Evolutionary conservation across 2,888 invertebrate species (phyloP), one percentile per base, ranked within the genome.

Genomic region (Thecophora atra): DNA sequence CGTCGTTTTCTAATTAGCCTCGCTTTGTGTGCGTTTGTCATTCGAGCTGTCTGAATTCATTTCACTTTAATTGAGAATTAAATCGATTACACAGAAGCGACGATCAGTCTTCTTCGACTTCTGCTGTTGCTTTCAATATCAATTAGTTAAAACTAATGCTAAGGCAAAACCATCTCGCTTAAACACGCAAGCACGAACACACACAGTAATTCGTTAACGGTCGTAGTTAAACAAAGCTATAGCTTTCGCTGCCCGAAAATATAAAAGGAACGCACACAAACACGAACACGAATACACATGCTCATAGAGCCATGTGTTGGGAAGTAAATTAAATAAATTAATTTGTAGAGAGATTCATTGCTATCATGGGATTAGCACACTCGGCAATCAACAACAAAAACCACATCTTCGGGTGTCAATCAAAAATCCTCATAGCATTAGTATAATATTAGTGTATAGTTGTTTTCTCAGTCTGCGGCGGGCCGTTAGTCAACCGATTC

Each of bases 41-140:
- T 75, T 73, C 74, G 72, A 71, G 76, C 74, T 73, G 74, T 71
- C 73, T 76, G 72, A 76, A 76, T 74, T 76, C 75, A 78, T 78
- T 75, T 74, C 74, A 72, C 75, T 78, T 77, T 76, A 74, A 74
- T 73, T 76, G 75, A 74, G 73, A 77, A 2, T 2, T 8, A 37
- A n/a, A n/a, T n/a, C n/a, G n/a, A n/a, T n/a, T n/a, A n/a, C 37
- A 2, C 2, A 37, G 11, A 37, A 37, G 6, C 37, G 37, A 37
- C 37, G 7, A n/a, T 47, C 47, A 47, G 47, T 11, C 47, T 11
- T 5, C 15, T 47, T 47, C 47, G 5, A 47, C 15, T 73, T 71
- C 74, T 73, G 73, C 75, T 11, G 58, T 69, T 75, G 76, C 76
- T 75, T 76, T 77, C 77, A 76, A 76, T 77, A 76, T 77, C 75